Evolutionary conservation across 1,140 invertebrate species (phyloP).

Genomic region (Paraescarpia echinospica): DNA sequence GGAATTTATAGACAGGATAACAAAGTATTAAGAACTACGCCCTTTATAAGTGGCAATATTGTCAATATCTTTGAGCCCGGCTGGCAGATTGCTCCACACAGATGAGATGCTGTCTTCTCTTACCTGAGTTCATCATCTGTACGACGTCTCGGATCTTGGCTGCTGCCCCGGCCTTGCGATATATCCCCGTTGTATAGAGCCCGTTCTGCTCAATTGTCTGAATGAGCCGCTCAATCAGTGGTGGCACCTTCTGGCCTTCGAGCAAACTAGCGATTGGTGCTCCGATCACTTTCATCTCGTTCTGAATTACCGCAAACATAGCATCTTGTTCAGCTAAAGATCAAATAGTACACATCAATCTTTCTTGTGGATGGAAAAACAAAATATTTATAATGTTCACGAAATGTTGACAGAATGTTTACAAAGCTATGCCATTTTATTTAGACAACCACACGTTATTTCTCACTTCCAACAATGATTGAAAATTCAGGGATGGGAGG

Average conservation of each 20-base stretch:
- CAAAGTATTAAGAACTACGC: too few species aligned
- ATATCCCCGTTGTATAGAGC: conserved; percentile 89
- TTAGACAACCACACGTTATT: too few species aligned
- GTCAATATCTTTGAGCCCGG: too few species aligned
- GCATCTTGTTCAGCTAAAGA: background rate
- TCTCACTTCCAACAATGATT: too few species aligned
- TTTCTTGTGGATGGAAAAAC: too few species aligned
- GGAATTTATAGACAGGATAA: too few species aligned
- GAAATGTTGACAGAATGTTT: too few species aligned
- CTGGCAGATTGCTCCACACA: background rate
- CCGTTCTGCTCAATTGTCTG: conserved; percentile 88
- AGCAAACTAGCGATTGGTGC: conserved; percentile 74
- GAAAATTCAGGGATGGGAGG: too few species aligned
- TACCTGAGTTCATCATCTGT: conserved; percentile 48
- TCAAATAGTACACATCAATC: background rate
- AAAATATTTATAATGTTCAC: too few species aligned
- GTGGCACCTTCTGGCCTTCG: conserved; percentile 71
- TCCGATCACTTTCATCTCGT: conserved; percentile 64
- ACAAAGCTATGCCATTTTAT: too few species aligned
- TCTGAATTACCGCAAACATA: background rate
- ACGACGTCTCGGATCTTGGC: conserved; percentile 58
- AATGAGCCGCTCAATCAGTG: conserved; percentile 83
- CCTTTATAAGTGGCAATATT: too few species aligned
- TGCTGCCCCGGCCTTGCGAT: conserved; percentile 84
- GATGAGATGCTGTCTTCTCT: background rate